phyloP scores from a whole-genome alignment of 2,797 vertebrate species.

The Esox masquinongy region DNA sequence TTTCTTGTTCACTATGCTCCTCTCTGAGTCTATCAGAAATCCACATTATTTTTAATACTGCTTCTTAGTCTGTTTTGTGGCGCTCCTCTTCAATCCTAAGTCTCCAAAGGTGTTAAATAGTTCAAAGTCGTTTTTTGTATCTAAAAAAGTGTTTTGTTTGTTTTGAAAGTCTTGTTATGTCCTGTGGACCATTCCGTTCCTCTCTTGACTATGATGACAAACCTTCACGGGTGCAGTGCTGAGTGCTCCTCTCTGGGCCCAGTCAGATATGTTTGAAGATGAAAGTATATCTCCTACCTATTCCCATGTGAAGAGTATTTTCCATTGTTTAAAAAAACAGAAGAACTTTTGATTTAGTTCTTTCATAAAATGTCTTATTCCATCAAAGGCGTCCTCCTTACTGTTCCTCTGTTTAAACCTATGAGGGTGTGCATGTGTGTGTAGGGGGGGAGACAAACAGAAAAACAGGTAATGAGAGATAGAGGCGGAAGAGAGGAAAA shows the following conservation, averaged over 20 bases:
- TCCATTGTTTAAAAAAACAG: slow-evolving; percentile 19
- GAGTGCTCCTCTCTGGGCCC: neutral
- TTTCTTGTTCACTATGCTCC: neutral
- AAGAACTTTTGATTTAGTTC: slow-evolving; percentile 31
- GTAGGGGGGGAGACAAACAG: slow-evolving; percentile 5
- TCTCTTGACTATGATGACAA: neutral
- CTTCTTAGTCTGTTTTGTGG: neutral
- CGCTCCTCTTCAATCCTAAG: neutral
- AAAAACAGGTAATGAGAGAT: slow-evolving; percentile 7
- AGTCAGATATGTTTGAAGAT: slow-evolving; percentile 4
- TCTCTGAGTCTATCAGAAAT: neutral
- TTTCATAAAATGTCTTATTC: slow-evolving; percentile 40
- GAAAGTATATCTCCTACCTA: neutral
- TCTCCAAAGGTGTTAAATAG: neutral
- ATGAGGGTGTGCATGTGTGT: slow-evolving; percentile 15
- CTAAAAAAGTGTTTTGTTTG: neutral
- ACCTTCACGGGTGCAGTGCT: slow-evolving; percentile 2
- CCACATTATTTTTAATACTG: neutral
- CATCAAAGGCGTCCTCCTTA: slow-evolving; percentile 39
- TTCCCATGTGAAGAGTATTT: slow-evolving; percentile 27
- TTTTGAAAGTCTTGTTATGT: neutral
- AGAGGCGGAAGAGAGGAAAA: neutral
- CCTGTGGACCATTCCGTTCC: neutral
- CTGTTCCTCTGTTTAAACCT: slow-evolving; percentile 45
- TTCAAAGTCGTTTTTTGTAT: neutral